Conservation (phyloP, 2,797 vertebrate species). For the Salmo trutta region DNA sequence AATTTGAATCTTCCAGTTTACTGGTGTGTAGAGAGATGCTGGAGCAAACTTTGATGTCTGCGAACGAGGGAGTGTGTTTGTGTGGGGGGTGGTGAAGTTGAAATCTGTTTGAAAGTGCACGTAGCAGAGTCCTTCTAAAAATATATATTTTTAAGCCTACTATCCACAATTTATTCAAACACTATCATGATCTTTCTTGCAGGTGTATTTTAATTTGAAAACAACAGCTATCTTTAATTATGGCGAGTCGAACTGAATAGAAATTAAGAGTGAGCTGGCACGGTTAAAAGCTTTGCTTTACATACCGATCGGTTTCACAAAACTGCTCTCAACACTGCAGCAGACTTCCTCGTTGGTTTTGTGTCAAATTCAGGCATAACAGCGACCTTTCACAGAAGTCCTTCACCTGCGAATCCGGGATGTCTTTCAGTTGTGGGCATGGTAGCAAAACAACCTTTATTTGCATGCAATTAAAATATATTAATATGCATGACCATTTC, state of each 20-base stretch:
- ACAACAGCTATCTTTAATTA: not conserved
- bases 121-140: not conserved
- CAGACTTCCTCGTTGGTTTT: too few species aligned
- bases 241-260: not conserved
- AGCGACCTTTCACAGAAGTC: too few species aligned
- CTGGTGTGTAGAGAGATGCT: not conserved
- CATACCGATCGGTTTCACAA: too few species aligned
- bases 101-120: not conserved
- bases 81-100: not conserved
- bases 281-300: too few species aligned
- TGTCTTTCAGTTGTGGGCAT: too few species aligned
- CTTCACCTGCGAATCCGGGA: too few species aligned
- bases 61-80: not conserved
- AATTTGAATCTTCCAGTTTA: conserved; percentile 2
- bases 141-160: not conserved
- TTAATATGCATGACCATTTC: too few species aligned
- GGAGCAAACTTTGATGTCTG: not conserved
- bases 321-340: too few species aligned
- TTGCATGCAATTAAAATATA: too few species aligned
- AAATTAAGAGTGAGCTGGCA: not conserved
- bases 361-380: too few species aligned
- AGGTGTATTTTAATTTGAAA: not conserved
- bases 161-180: not conserved
- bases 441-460: too few species aligned
- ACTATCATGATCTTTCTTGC: not conserved